These are phyloP conservation scores for Leptonema lineaticorne DNA, from an alignment of 1,140 invertebrate genomes.

Conservation along the genomic window DNA sequence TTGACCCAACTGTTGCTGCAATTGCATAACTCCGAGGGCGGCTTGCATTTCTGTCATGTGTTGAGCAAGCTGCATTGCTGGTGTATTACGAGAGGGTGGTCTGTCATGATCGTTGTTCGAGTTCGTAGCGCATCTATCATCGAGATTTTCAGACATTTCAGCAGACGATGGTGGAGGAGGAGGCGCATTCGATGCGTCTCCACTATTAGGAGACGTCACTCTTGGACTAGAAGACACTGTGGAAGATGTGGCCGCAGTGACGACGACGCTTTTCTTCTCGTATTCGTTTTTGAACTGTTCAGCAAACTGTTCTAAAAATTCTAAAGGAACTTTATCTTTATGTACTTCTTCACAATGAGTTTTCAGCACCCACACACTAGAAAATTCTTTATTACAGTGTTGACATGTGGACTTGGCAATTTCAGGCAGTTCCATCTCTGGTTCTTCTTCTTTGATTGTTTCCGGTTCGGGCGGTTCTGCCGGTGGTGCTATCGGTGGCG, in stretches of 20 bases:
- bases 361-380: constrained; percentile 93
- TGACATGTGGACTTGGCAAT: constrained; percentile 80
- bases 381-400: constrained; percentile 91
- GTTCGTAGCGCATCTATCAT: constrained; percentile 60
- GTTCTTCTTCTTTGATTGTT: constrained; percentile 58
- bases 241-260: constrained; percentile 62
- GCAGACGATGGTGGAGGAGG: constrained; percentile 32
- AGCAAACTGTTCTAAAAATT: constrained; percentile 88
- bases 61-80: constrained; percentile 65
- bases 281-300: constrained; percentile 86
- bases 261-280: constrained; percentile 75
- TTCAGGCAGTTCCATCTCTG: constrained; percentile 65
- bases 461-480: constrained; percentile 59
- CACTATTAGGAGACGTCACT: constrained; percentile 55
- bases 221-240: constrained; percentile 59
- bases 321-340: constrained; percentile 83
- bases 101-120: constrained; percentile 57
- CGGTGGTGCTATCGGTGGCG: constrained; percentile 54
- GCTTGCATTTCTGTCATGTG: constrained; percentile 85
- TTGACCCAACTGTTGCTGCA: constrained; percentile 79
- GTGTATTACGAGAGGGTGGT: constrained; percentile 43
- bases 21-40: constrained; percentile 83
- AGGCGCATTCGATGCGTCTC: constrained; percentile 43
- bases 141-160: constrained; percentile 35
- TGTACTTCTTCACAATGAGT: constrained; percentile 95